phyloP scores from a whole-genome alignment of 2,113 vertebrate species.

The Cyprinodon variegatus region DNA sequence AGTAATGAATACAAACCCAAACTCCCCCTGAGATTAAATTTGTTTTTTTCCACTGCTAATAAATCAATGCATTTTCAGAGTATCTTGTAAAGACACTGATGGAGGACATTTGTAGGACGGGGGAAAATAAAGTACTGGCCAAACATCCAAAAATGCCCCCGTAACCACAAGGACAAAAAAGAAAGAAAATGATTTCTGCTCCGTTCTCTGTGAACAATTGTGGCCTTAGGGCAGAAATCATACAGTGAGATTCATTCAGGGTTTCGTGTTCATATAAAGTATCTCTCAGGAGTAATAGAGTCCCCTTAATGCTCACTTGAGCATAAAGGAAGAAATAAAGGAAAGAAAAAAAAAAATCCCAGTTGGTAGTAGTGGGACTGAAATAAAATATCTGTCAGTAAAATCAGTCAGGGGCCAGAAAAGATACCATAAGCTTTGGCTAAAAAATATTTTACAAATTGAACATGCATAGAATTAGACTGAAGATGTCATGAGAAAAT shows the following conservation, averaged over 20 bases:
- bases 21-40: conserved; percentile 53
- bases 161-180: conserved; percentile 52
- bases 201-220: conserved; percentile 39
- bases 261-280: conserved; percentile 33
- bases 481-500: neutral
- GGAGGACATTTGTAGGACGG: conserved; percentile 65
- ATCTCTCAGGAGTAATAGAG: conserved; percentile 28
- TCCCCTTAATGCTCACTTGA: conserved; percentile 22
- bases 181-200: conserved; percentile 11
- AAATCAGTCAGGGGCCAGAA: conserved; percentile 19
- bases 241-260: conserved; percentile 47
- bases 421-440: conserved; percentile 21
- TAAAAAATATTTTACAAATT: conserved; percentile 25
- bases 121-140: conserved; percentile 53
- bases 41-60: conserved; percentile 62
- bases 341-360: conserved; percentile 14
- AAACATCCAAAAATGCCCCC: conserved; percentile 65
- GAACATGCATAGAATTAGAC: neutral
- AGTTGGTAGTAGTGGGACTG: conserved; percentile 1
- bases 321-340: conserved; percentile 9
- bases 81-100: conserved; percentile 41
- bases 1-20: conserved; percentile 59
- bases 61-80: conserved; percentile 60
- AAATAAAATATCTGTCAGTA: conserved; percentile 36
- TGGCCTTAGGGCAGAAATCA: conserved; percentile 54